A percentile compares a stretch with the other conserved stretches of the same genome.
These are phyloP conservation scores for Anolis apletophallus DNA, from an alignment of 2,797 vertebrate genomes.

Conservation along the genomic window DNA sequence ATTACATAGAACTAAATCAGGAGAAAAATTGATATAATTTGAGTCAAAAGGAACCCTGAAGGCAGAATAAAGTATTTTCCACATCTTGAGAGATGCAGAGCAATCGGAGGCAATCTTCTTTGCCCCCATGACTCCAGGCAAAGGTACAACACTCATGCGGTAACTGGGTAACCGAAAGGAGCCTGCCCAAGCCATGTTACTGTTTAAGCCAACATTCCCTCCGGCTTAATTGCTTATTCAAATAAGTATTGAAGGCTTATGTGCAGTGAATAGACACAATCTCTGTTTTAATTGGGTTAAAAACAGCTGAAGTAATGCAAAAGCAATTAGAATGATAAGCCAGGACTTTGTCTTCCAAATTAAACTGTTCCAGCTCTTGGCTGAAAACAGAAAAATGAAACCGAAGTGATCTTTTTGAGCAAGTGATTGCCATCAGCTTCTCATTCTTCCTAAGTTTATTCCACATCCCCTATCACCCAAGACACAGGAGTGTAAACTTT, in stretches of 20 bases:
- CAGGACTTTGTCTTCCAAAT: slow-evolving; percentile 48
- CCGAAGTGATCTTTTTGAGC: neutral
- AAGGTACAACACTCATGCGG: neutral
- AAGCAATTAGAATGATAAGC: slow-evolving; percentile 64
- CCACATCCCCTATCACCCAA: slow-evolving; percentile 40
- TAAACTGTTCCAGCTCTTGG: slow-evolving; percentile 56
- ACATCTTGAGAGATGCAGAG: neutral
- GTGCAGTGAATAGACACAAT: slow-evolving; percentile 49
- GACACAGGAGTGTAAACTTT: slow-evolving; percentile 14
- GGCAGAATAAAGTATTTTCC: neutral
- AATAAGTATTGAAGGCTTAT: slow-evolving; percentile 53
- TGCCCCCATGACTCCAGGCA: neutral
- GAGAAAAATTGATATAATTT: neutral
- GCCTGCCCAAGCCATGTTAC: slow-evolving; percentile 34
- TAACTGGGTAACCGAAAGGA: slow-evolving; percentile 1
- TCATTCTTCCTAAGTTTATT: slow-evolving; percentile 18
- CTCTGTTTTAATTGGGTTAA: slow-evolving; percentile 39
- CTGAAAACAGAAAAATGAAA: slow-evolving; percentile 35
- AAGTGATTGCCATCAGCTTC: slow-evolving; percentile 39
- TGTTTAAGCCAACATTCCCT: slow-evolving; percentile 47
- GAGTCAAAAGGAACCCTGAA: neutral
- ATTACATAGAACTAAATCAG: neutral
- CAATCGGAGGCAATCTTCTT: neutral
- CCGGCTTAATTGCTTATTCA: slow-evolving; percentile 60
- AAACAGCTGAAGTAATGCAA: slow-evolving; percentile 54